Base-by-base conservation (phyloP, 2,113 vertebrate species). In the Petaurus breviceps region DNA sequence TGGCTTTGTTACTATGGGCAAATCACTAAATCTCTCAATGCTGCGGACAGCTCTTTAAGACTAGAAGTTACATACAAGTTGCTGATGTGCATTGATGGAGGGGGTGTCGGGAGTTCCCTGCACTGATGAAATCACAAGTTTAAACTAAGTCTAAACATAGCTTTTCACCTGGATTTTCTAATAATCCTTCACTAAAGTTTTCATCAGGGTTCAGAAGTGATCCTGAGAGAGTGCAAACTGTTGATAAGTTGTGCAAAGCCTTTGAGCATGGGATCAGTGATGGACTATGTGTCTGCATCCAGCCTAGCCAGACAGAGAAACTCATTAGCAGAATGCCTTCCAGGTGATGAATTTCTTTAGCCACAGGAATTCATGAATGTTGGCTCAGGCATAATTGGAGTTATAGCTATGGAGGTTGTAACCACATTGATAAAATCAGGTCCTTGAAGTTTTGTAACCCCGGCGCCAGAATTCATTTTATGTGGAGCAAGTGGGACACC, bases 401-500 rank as follows among this genome's bases (percentile, higher is more conserved):
- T 43, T 84, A 84, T 43, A 43, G 12, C n/a, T 84, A 84, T 84
- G n/a, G 19, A 22, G 19, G n/a, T 84, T 43, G 68, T 43, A 43
- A 84, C n/a, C 68, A 84, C n/a, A 43, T 84, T 84, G 37, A 84
- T 84, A 84, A 84, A 84, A 84, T 84, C 68, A 84, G 68, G 16
- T 84, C 68, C n/a, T 84, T 84, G n/a, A 43, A 23, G 68, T 84
- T 84, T 84, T 84, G n/a, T 84, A 84, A 84, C 68, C 8, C 23
- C 6, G 19, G 68, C 23, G n/a, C n/a, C n/a, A 43, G n/a, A n/a
- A 0, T 46, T 90, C n/a, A 0, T 46, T 49, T 96, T 95, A 47
- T 0, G 0, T 46, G 25, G 97, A 96, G 96, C 49, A 98, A 97
- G 96, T 96, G 98, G 98, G 99, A 98, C 98, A 98, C 96, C 99